Conservation (phyloP, 37 sponge, comb jelly and placozoan species). For the Diacarnus erythraeanus region DNA sequence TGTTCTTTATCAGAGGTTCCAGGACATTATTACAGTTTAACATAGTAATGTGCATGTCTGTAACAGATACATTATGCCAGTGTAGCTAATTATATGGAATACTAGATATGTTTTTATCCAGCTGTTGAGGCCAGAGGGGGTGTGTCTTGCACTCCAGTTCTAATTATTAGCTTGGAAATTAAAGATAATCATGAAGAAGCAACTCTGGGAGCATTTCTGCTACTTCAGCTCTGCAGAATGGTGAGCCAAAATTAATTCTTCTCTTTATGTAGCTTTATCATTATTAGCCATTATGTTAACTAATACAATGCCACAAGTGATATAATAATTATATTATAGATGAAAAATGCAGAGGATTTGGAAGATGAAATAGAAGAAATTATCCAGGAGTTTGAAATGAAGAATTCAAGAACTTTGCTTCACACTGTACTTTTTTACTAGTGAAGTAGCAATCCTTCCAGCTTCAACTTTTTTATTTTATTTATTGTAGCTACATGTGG, state of each 20-base stretch:
- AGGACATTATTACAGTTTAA: no score
- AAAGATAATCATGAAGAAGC: conserved; percentile 99
- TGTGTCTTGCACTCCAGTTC: conserved; percentile 60
- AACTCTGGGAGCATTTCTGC: conserved; percentile 89
- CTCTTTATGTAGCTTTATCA: neutral
- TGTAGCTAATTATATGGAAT: no score
- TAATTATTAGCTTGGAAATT: conserved; percentile 92
- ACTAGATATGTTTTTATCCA: no score
- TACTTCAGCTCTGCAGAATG: conserved; percentile 86
- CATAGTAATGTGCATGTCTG: no score
- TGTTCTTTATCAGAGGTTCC: no score
- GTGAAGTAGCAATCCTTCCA: no score
- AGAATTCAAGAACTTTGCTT: conserved; percentile 67
- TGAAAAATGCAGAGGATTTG: conserved; percentile 66
- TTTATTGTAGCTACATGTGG: no score
- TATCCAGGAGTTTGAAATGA: conserved; percentile 76
- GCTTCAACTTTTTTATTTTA: no score
- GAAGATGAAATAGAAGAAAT: conserved; percentile 87
- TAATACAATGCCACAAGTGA: no score
- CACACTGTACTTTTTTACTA: conserved; percentile 50
- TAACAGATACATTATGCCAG: no score
- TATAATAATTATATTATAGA: conserved; percentile 41
- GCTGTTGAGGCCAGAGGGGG: conserved; percentile 56
- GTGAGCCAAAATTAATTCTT: no score
- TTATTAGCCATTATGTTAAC: neutral